Evolutionary conservation across 2,113 vertebrate species (phyloP), one percentile per base, ranked within the genome.

Genomic region (Leptodactylus fuscus): DNA sequence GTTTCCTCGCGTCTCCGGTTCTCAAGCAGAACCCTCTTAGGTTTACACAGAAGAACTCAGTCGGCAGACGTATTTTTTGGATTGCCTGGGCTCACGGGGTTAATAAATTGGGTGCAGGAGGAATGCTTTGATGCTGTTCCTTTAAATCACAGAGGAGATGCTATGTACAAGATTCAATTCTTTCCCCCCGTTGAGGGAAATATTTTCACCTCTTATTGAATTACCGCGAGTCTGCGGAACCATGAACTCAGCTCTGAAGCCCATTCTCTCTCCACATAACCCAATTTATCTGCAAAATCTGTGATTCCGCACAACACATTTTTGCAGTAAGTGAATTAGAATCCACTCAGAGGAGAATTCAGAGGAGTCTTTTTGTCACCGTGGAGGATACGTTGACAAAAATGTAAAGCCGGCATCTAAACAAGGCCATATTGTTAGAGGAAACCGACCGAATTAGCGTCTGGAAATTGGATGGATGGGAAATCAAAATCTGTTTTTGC

Each of bases 321-420:
- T 79, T 70, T 79, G 34, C 44, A 22, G 76, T 79, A 85, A 85
- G 22, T 55, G 41, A 77, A 85, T 85, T 85, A 85, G 44, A 70
- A 24, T 34, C 60, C 75, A 85, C 83, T 85, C 62, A 85, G 75
- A 85, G 60, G 55, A 85, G 77, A 78, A 78, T 78, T 67, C 62
- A n/a, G 34, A 20, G 20, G 65, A 41, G 70, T 76, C 24, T 79
- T 79, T 80, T 70, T 79, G 75, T 85, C 44, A 85, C 83, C 36
- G 58, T 58, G 46, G 75, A 44, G 62, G 75, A 79, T 55, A 67
- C 53, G 60, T 32, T 51, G 38, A 79, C 65, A 76, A 67, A 67
- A 65, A 85, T 48, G 38, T 44, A 76, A 60, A 62, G 44, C 34
- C 60, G 11, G 2, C 32, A 60, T 85, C 62, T 85, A 85, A 76